Evolutionary conservation across 2,113 vertebrate genomes (phyloP).

Genomic region (Oryzias curvinotus): DNA sequence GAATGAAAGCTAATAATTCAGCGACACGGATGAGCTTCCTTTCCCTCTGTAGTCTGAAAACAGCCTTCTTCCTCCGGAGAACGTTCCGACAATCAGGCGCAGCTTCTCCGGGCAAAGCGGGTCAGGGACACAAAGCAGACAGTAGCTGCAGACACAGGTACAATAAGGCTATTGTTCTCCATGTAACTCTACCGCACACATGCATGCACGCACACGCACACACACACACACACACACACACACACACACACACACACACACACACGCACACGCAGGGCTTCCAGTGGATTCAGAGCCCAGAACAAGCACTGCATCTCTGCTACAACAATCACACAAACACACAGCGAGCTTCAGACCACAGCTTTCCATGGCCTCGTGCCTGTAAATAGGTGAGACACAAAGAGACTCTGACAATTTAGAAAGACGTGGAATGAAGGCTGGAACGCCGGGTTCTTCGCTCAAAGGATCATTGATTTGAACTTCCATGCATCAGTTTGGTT

Average conservation of each 20-base stretch:
- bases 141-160: slow-evolving; percentile 51
- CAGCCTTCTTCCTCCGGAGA: no score
- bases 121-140: slow-evolving; percentile 16
- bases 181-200: slow-evolving; percentile 54
- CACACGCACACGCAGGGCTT: slow-evolving; percentile 6
- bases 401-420: slow-evolving; percentile 52
- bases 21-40: no score
- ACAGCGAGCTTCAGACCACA: slow-evolving; percentile 12
- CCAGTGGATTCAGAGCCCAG: not conserved
- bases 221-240: no score
- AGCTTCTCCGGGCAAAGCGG: not conserved
- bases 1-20: no score
- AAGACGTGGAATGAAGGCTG: slow-evolving; percentile 21
- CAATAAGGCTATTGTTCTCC: slow-evolving; percentile 65
- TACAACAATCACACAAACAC: slow-evolving; percentile 11
- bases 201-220: slow-evolving; percentile 6
- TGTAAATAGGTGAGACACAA: slow-evolving; percentile 57
- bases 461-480: slow-evolving; percentile 30
- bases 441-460: slow-evolving; percentile 33
- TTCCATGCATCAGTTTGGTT: slow-evolving; percentile 19
- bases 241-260: no score
- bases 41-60: no score
- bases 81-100: not conserved
- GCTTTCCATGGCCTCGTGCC: slow-evolving; percentile 31
- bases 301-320: slow-evolving; percentile 12